Evolutionary conservation across 2,113 vertebrate genomes (phyloP), one percentile per base, ranked within the genome.

Genomic region (Sturnus vulgaris): DNA sequence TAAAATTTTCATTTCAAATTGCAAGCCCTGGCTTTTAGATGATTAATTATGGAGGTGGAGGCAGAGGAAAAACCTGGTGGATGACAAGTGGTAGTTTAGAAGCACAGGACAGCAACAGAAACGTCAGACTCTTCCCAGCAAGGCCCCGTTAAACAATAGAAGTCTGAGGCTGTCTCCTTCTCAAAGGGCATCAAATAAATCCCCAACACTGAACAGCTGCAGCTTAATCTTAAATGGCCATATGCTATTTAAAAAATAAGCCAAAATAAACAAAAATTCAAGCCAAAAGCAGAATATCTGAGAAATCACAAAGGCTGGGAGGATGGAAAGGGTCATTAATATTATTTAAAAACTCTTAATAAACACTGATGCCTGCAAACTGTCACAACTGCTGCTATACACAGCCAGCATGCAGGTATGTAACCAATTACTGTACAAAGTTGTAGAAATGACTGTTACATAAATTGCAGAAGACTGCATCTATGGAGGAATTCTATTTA

Each of bases 361-460:
- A 46, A 90, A 60, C 40, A 72, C 9, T 56, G 53, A 53, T 40
- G 44, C 53, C 57, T 86, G 37, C 27, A 68, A 79, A 72, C 37
- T 40, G 24, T 37, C 37, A 44, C 40, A 46, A 5, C 23, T 39
- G 23, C 27, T 30, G 13, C 61, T 12, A 30, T 7, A 15, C 11
- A 66, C 18, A 87, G 47, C 56, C 60, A 76, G 39, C 0, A 0
- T 6, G 15, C 24, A 69, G 23, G 13, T n/a, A 46, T 2, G 0
- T 31, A 35, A 47, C 33, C 39, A 47, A 31, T 30, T 49, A 40
- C 21, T n/a, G 47, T 0, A 59, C 7, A 23, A 56, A 80, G 46
- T 5, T n/a, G n/a, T 8, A 73, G 64, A 88, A 90, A 92, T 25
- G 0, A 27, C 49, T 49, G 53, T 44, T 24, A 68, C 30, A 52